These are phyloP conservation scores for Cyclargus thomasi DNA, from an alignment of 1,140 invertebrate genomes.

Conservation along the genomic window DNA sequence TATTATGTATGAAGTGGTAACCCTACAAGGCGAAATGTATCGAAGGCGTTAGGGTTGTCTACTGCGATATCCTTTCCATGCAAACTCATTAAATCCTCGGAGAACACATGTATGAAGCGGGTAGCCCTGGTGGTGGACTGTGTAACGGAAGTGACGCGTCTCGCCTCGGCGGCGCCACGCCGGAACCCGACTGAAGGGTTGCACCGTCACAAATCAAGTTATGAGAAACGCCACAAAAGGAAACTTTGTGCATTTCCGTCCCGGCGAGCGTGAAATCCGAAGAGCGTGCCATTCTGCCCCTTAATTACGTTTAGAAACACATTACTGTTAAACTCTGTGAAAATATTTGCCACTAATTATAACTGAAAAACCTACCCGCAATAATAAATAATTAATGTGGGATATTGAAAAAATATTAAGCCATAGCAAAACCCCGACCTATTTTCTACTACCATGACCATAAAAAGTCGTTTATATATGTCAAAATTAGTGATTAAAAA, in stretches of 20 bases:
- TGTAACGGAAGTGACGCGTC: conserved; percentile 56
- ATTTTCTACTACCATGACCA: too few relatives aligned
- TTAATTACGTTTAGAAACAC: conserved; percentile 40
- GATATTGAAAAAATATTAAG: too few relatives aligned
- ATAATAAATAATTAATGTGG: too few relatives aligned
- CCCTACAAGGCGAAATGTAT: too few relatives aligned
- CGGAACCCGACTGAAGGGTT: conserved; percentile 67
- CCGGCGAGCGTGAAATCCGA: conserved; percentile 63
- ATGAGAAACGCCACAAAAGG: conserved; percentile 72
- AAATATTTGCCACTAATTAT: not conserved
- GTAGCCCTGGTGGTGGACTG: conserved; percentile 14
- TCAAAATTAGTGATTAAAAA: too few relatives aligned
- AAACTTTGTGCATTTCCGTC: conserved; percentile 72
- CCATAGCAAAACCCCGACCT: too few relatives aligned
- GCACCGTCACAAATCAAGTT: conserved; percentile 71
- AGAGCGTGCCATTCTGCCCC: conserved; percentile 37
- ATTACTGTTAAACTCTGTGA: conserved; percentile 22
- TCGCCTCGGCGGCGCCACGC: conserved; percentile 61
- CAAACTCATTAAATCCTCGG: too few relatives aligned
- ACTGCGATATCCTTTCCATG: too few relatives aligned
- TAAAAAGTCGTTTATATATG: too few relatives aligned
- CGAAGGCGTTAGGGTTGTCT: too few relatives aligned
- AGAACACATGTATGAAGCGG: not conserved
- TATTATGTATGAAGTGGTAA: too few relatives aligned
- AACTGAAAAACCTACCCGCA: not conserved